phyloP scores from a whole-genome alignment of 1,140 invertebrate species.

The Arctopsyche grandis region DNA sequence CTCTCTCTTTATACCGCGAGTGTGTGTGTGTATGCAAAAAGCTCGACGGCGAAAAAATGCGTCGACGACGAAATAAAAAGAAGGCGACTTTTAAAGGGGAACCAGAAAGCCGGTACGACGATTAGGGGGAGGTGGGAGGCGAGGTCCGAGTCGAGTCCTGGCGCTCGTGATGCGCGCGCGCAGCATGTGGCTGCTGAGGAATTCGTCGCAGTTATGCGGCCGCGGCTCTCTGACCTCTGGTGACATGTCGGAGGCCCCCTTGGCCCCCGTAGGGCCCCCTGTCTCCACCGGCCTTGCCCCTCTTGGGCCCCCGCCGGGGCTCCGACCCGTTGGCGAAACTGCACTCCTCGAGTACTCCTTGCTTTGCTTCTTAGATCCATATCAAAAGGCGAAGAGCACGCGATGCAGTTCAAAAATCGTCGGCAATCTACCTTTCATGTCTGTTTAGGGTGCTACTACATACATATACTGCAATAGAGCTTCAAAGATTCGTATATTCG shows the following conservation, averaged over 20 bases:
- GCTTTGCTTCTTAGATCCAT: no score
- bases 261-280: background rate
- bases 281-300: background rate
- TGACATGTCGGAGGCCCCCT: conserved; percentile 8
- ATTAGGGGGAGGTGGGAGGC: background rate
- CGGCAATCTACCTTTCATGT: no score
- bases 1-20: background rate
- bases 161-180: background rate
- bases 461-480: no score
- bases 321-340: no score
- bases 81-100: background rate
- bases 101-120: background rate
- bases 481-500: no score
- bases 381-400: no score
- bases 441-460: no score
- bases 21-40: background rate
- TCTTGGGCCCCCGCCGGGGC: background rate
- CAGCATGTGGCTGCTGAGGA: conserved; percentile 21
- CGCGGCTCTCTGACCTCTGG: background rate
- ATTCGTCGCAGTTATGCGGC: background rate
- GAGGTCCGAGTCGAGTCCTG: background rate
- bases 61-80: background rate
- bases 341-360: no score
- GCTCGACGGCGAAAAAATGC: background rate
- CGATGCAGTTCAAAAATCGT: no score